Evolutionary conservation across 1,140 invertebrate species (phyloP).

Genomic region (Agraylea sexmaculata): DNA sequence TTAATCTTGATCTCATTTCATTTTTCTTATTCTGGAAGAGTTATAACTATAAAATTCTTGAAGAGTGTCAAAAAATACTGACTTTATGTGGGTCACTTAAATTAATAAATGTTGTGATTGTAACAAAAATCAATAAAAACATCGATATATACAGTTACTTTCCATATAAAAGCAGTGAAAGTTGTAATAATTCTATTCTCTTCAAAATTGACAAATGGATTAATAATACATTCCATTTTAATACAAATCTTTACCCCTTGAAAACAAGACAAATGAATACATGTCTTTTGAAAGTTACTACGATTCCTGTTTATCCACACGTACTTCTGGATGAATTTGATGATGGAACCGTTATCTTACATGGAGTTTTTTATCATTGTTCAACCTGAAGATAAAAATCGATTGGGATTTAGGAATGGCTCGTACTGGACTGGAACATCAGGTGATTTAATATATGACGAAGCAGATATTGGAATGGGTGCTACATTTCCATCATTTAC

Average conservation of each 20-base stretch:
- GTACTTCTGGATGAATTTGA: constrained; percentile 3
- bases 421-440: constrained; percentile 13
- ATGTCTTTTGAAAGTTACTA: constrained; percentile 11
- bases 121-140: constrained; percentile 2
- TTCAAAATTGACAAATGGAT: constrained; percentile 15
- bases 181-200: constrained; percentile 6
- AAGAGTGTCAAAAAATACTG: constrained; percentile 11
- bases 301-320: constrained; percentile 12
- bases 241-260: constrained; percentile 10
- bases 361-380: constrained; percentile 11
- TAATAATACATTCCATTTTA: constrained; percentile 7
- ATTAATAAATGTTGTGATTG: constrained; percentile 12
- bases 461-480: constrained; percentile 18
- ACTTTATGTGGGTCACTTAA: constrained; percentile 12
- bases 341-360: constrained; percentile 8
- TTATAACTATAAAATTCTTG: constrained; percentile 9
- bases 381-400: constrained; percentile 7
- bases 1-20: no score
- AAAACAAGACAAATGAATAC: constrained; percentile 10
- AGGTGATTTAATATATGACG: constrained; percentile 14
- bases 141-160: constrained; percentile 13
- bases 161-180: constrained; percentile 9
- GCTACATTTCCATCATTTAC: constrained; percentile 10
- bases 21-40: constrained; percentile 10
- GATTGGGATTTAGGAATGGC: constrained; percentile 15